Base-by-base conservation (phyloP, 2,113 vertebrate genomes). In the Columbina picui region DNA sequence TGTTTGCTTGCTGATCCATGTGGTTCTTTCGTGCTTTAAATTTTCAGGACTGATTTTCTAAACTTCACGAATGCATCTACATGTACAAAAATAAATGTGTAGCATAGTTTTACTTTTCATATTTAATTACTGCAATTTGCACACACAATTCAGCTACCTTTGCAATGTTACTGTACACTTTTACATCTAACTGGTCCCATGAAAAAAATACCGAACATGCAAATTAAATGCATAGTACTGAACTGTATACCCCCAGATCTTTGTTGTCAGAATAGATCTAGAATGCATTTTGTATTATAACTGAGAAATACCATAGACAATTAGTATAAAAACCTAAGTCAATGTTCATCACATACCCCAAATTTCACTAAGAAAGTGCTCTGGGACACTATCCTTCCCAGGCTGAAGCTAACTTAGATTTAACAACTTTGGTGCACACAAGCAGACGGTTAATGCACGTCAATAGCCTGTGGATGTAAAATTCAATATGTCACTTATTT, bases 1-100 rank as follows among this genome's bases (percentile, higher is more conserved):
- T 93, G 75, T 93, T 93, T 93, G 56, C 85, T 92, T 92, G 92
- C 83, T 84, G 70, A 78, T 88, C 84, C 71, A 19, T 70, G 82
- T 38, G 55, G 76, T 86, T 96, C 71, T 77, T 73, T 91, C 79
- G 25, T 55, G 55, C 75, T 92, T 80, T 70, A 79, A 53, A 38
- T 67, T 90, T 95, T 76, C 59, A 94, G 56, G 50, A 69, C 34
- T 63, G 64, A 85, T 94, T 96, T 94, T 89, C 57, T 85, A 75
- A 89, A 92, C 41, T 90, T 84, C 8, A 23, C 56, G 34, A n/a
- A 61, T 85, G 39, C 27, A 75, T n/a, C 75, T 78, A 88, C 82
- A 86, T 7, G 39, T 84, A 88, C 22, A 69, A 91, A 93, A 93
- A 88, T 12, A 73, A 89, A 93, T 88, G 57, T 57, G n/a, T 45